These are phyloP conservation scores for Spermophilus dauricus DNA, from an alignment of 2,113 vertebrate genomes.

Conservation along the genomic window DNA sequence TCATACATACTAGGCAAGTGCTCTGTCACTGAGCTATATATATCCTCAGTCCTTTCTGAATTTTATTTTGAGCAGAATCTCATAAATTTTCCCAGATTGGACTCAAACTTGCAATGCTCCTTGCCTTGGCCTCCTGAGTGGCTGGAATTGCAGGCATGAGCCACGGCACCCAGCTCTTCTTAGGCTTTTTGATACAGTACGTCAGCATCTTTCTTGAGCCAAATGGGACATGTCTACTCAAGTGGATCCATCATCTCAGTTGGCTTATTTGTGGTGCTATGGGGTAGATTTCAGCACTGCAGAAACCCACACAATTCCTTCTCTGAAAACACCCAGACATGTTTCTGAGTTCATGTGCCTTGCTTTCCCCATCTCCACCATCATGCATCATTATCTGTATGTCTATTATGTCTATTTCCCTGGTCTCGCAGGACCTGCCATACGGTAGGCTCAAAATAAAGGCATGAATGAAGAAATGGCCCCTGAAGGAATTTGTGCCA, in stretches of 20 bases:
- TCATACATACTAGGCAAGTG: no score
- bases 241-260: not conserved
- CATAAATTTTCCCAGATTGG: no score
- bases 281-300: not conserved
- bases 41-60: no score
- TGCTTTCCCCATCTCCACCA: not conserved
- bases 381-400: no score
- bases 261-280: no score
- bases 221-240: not conserved
- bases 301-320: not conserved
- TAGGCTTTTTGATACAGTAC: not conserved
- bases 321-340: not conserved
- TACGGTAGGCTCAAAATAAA: not conserved
- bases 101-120: no score
- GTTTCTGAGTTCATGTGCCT: not conserved
- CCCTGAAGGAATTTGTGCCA: not conserved
- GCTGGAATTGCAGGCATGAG: no score
- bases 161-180: no score
- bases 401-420: not conserved
- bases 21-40: no score
- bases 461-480: not conserved
- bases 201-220: not conserved
- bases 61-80: no score
- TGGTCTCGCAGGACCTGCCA: not conserved
- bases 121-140: no score